phyloP scores from a whole-genome alignment of 2,888 invertebrate genomes.

The Metalampra italica region DNA sequence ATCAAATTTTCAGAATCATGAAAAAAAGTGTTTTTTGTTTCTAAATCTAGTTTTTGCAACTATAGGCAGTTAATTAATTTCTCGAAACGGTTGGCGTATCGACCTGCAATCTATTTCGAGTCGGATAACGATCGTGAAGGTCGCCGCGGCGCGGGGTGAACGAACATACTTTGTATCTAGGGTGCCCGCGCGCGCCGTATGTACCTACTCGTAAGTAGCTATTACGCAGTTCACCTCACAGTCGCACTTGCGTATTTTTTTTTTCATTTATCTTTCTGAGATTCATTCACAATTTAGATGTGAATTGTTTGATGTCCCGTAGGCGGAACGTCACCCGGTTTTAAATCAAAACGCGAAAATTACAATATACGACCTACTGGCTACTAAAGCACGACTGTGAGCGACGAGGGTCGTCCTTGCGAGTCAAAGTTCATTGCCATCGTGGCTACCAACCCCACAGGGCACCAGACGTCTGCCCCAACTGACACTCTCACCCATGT shows the following conservation, averaged over 20 bases:
- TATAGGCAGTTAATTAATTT: not conserved
- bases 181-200: constrained; percentile 24
- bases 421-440: too few species aligned
- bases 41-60: not conserved
- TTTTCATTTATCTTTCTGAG: not conserved
- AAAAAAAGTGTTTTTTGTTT: not conserved
- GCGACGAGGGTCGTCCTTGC: too few species aligned
- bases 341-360: too few species aligned
- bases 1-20: not conserved
- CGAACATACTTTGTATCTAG: constrained; percentile 57
- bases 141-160: constrained; percentile 51
- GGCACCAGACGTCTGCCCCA: too few species aligned
- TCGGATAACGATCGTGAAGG: constrained; percentile 55
- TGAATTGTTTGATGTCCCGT: too few species aligned
- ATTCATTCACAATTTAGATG: not conserved
- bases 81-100: constrained; percentile 10
- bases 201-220: too few species aligned
- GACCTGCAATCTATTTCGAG: constrained; percentile 43
- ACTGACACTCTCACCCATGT: too few species aligned
- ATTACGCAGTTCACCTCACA: not conserved
- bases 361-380: too few species aligned
- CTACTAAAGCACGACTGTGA: too few species aligned
- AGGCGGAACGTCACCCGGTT: too few species aligned
- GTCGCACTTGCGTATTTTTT: not conserved
- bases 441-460: too few species aligned